These are phyloP conservation scores for Holacanthus passer DNA, from an alignment of 2,113 vertebrate genomes.

Conservation along the genomic window DNA sequence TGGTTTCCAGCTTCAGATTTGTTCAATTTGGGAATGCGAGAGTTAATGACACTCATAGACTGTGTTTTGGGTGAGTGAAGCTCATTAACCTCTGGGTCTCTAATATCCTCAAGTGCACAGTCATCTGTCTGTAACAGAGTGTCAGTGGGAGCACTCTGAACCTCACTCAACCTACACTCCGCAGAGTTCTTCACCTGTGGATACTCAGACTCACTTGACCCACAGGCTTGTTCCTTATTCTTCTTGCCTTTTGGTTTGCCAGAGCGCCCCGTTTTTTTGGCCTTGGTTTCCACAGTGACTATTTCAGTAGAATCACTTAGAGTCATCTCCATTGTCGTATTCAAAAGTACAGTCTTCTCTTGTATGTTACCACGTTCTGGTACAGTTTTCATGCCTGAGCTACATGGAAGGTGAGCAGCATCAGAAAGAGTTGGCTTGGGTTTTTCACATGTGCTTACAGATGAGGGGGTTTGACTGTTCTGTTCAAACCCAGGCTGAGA, in stretches of 20 bases:
- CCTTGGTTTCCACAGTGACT: constrained; percentile 70
- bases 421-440: not conserved
- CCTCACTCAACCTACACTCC: not conserved
- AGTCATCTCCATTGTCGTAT: constrained; percentile 82
- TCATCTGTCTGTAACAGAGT: constrained; percentile 9
- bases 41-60: constrained; percentile 33
- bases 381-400: not conserved
- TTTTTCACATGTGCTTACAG: not conserved
- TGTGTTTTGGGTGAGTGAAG: not conserved
- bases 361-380: constrained; percentile 2
- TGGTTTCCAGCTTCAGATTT: constrained; percentile 16
- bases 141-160: not conserved
- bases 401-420: not conserved
- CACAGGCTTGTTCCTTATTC: not conserved
- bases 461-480: not conserved
- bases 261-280: constrained; percentile 29
- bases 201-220: not conserved
- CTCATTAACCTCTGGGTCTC: not conserved
- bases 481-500: constrained; percentile 37
- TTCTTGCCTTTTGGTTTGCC: constrained; percentile 34
- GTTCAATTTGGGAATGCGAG: constrained; percentile 64
- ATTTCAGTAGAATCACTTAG: constrained; percentile 65
- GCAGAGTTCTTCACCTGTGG: not conserved
- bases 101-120: not conserved
- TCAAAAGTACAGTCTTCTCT: constrained; percentile 70